A percentile compares a stretch with the other conserved stretches of the same genome.
Evolutionary conservation across 37 sponge, comb jelly and placozoan species (phyloP).

Genomic region (Spongilla lacustris): DNA sequence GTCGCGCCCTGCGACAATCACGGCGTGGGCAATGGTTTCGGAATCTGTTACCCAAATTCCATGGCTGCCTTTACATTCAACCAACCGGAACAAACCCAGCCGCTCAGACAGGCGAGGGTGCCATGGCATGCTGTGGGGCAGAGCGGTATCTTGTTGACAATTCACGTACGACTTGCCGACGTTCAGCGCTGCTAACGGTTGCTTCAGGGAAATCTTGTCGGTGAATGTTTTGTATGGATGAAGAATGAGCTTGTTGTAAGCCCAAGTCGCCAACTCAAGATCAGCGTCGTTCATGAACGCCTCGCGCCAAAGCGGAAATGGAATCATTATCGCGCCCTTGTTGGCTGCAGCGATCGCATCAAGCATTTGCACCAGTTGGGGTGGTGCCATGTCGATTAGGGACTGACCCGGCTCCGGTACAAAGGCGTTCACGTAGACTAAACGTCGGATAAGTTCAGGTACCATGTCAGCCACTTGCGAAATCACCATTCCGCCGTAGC

Average conservation of each 20-base stretch:
- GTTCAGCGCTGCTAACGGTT: background rate
- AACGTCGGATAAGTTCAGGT: background rate
- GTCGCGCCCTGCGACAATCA: background rate
- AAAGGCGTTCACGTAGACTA: background rate
- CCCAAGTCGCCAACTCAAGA: background rate
- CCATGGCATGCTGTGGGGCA: background rate
- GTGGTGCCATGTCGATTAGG: background rate
- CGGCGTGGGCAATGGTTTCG: background rate
- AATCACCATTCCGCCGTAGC: background rate
- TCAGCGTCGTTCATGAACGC: background rate
- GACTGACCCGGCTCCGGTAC: background rate
- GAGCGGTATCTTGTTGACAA: background rate
- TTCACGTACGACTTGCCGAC: background rate
- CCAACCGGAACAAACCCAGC: background rate
- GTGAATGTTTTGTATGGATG: background rate
- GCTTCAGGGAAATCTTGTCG: background rate
- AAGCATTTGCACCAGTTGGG: background rate
- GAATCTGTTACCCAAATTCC: background rate
- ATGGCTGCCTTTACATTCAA: background rate
- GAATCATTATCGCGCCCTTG: background rate
- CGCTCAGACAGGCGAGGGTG: background rate
- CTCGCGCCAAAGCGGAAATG: background rate
- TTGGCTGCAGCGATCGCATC: background rate
- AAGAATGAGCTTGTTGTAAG: background rate
- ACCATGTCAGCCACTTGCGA: background rate